Evolutionary conservation across 2,113 vertebrate genomes (phyloP).

Genomic region (Origma solitaria): DNA sequence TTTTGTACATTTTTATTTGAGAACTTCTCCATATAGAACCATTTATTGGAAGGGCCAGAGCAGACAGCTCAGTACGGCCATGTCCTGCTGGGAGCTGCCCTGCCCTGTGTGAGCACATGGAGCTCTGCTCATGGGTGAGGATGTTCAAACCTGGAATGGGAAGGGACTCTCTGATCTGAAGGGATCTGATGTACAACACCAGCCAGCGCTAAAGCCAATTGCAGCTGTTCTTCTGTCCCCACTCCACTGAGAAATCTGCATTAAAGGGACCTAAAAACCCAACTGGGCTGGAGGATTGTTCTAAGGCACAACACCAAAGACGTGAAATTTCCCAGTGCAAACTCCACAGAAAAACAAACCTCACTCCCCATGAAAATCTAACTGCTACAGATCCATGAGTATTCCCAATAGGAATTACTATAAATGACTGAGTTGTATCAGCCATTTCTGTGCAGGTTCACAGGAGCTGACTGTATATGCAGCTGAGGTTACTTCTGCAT

Average conservation of each 20-base stretch:
- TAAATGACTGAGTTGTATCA: not conserved
- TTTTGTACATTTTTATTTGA: not conserved
- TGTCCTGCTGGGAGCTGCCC: not conserved
- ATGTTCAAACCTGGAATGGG: no score
- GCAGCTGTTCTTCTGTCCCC: not conserved
- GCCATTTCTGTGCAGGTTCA: not conserved
- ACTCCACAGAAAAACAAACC: not conserved
- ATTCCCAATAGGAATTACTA: not conserved
- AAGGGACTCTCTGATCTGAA: not conserved
- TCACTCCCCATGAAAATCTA: not conserved
- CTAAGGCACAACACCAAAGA: not conserved
- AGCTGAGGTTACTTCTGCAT: not conserved
- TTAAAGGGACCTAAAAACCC: not conserved
- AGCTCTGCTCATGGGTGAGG: not conserved
- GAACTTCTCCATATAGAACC: not conserved
- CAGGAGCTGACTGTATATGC: not conserved
- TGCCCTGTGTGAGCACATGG: not conserved
- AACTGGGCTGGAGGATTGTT: not conserved
- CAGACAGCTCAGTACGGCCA: not conserved
- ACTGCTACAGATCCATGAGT: rapidly evolving
- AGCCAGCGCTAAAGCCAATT: not conserved
- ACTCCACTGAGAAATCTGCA: not conserved
- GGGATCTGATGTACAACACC: rapidly evolving
- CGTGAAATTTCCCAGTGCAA: not conserved
- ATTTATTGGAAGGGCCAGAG: not conserved